A percentile compares a stretch with the other conserved stretches of the same genome.
phyloP scores from a whole-genome alignment of 2,888 invertebrate species.

The Acanthosepion esculentum region DNA sequence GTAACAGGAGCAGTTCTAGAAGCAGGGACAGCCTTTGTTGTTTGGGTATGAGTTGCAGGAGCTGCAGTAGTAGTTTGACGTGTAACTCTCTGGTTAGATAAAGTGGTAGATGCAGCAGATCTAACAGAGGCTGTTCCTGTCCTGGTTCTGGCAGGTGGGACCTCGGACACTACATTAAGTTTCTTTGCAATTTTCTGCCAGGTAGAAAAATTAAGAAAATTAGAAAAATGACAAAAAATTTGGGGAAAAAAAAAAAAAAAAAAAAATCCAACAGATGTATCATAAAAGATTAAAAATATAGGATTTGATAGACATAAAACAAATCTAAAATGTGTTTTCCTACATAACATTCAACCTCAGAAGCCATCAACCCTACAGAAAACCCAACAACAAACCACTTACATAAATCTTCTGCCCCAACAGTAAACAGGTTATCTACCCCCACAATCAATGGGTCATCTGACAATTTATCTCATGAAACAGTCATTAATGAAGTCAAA shows the following conservation, averaged over 20 bases:
- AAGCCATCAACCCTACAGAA: too few species aligned
- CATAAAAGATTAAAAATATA: background rate
- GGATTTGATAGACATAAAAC: too few species aligned
- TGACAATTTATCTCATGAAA: too few species aligned
- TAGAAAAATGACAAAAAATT: background rate
- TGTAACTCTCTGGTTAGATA: background rate
- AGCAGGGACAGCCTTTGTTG: background rate
- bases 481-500: too few species aligned
- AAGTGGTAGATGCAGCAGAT: background rate
- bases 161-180: background rate
- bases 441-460: too few species aligned
- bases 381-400: too few species aligned
- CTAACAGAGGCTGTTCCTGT: background rate
- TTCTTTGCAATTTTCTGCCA: background rate
- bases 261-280: background rate
- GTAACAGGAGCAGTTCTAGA: background rate
- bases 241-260: background rate
- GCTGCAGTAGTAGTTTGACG: background rate
- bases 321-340: too few species aligned
- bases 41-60: background rate
- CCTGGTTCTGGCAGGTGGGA: background rate
- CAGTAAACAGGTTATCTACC: too few species aligned
- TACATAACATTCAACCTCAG: too few species aligned
- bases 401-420: too few species aligned
- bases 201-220: background rate